These are phyloP conservation scores for Acrossocheilus wenchowensis DNA, from an alignment of 2,797 vertebrate genomes.

Conservation along the genomic window DNA sequence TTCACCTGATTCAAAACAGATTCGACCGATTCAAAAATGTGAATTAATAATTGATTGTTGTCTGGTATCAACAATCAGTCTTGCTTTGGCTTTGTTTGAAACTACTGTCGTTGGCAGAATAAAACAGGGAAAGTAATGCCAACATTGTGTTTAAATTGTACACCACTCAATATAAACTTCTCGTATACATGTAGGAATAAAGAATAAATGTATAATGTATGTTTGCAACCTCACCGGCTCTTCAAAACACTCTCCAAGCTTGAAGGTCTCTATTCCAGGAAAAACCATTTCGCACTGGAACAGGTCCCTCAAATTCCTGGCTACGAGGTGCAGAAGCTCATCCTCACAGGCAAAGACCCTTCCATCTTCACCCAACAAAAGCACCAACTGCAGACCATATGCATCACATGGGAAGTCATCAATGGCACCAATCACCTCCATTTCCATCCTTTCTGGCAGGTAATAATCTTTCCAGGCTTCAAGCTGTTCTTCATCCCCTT, in stretches of 20 bases:
- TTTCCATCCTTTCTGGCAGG: constrained; percentile 50
- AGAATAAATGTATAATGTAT: background rate
- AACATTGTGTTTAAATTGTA: no score
- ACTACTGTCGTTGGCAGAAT: background rate
- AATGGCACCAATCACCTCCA: constrained; percentile 54
- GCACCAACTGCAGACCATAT: constrained; percentile 49
- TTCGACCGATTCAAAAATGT: background rate
- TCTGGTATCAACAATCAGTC: no score
- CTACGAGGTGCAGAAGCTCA: constrained; percentile 55
- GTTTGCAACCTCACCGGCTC: constrained; percentile 32
- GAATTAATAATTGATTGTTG: background rate
- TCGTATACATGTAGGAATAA: background rate
- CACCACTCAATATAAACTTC: no score
- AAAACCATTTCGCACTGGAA: constrained; percentile 40
- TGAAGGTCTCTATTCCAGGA: constrained; percentile 34
- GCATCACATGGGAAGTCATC: constrained; percentile 49
- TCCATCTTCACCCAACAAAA: constrained; percentile 50
- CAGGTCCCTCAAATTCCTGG: constrained; percentile 30
- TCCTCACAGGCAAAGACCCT: constrained; percentile 53
- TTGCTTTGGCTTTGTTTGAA: background rate
- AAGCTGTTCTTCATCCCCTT: constrained; percentile 43
- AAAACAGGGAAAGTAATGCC: no score
- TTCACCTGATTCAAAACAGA: no score
- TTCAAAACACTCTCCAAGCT: constrained; percentile 52
- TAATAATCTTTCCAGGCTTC: constrained; percentile 57